Conservation (phyloP, 2,113 vertebrate species). For the human (Homo sapiens) region GRCh38 chr5:27714001-27714500, state of each 20-base stretch:
- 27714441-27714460: slow-evolving; percentile 1
- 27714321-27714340: background rate
- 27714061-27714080: slow-evolving; percentile 1
- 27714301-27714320: background rate
- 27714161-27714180: background rate
- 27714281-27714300: slow-evolving; percentile 29
- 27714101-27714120: background rate
- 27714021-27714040: background rate
- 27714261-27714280: background rate
- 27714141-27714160: background rate
- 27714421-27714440: slow-evolving; percentile 40
- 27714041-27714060: background rate
- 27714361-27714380: background rate
- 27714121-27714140: background rate
- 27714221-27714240: slow-evolving; percentile 14
- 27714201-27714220: background rate
- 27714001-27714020: background rate
- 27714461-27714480: slow-evolving; percentile 63
- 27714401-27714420: slow-evolving; percentile 1
- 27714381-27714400: slow-evolving; percentile 21
- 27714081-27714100: background rate
- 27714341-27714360: background rate
- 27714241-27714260: slow-evolving; percentile 47
- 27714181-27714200: background rate
- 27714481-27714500: slow-evolving; percentile 70